A percentile compares a stretch with the other conserved stretches of the same genome.
phyloP scores from a whole-genome alignment of 2,888 invertebrate genomes.

The Podabrus alpinus region DNA sequence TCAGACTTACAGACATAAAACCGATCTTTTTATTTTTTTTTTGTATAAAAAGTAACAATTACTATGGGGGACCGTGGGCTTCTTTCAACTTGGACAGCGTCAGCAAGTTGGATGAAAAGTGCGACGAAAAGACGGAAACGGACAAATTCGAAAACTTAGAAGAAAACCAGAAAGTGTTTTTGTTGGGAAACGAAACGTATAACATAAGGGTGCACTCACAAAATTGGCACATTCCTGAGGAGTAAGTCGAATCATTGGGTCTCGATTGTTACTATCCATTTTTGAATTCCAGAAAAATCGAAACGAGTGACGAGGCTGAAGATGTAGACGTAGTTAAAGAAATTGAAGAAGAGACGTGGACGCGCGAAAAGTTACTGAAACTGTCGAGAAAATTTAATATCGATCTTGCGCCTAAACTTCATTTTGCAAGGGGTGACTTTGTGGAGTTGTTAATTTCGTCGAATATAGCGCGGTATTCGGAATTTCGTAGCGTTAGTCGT shows the following conservation, averaged over 20 bases:
- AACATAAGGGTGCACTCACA: conserved; percentile 62
- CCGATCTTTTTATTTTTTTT: neutral
- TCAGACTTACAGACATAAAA: neutral
- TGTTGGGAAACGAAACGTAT: conserved; percentile 58
- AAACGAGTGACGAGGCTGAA: conserved; percentile 16
- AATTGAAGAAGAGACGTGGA: conserved; percentile 51
- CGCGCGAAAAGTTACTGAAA: conserved; percentile 60
- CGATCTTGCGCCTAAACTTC: conserved; percentile 89
- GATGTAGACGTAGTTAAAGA: conserved; percentile 11
- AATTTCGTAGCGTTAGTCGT: conserved; percentile 90
- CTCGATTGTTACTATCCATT: neutral
- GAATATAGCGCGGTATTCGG: conserved; percentile 95
- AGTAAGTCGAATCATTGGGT: conserved; percentile 56
- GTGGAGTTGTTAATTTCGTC: conserved; percentile 94
- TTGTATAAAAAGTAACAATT: conserved; percentile 69
- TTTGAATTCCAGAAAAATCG: neutral
- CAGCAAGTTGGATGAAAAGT: conserved; percentile 61
- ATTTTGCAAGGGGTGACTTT: conserved; percentile 86
- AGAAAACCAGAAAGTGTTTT: conserved; percentile 53
- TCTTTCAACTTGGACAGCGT: conserved; percentile 88
- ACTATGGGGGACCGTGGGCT: conserved; percentile 94
- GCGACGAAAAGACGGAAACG: conserved; percentile 27
- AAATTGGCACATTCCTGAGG: conserved; percentile 69
- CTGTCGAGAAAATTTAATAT: conserved; percentile 88
- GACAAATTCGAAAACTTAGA: conserved; percentile 38